These are phyloP conservation scores for Hypercompe scribonia DNA, from an alignment of 2,888 invertebrate genomes.

Conservation along the genomic window DNA sequence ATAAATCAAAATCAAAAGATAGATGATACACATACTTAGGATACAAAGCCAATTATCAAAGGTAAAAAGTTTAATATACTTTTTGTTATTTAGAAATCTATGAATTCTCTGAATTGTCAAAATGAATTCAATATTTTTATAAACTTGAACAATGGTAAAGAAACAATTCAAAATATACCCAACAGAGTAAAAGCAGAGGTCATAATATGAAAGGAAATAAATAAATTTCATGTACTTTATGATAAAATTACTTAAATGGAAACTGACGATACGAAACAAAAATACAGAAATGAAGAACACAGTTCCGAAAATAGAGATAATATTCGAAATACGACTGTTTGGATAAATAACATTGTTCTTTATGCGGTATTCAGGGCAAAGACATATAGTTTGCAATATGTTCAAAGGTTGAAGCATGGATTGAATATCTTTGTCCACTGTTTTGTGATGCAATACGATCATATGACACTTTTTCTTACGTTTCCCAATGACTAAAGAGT, in stretches of 20 bases:
- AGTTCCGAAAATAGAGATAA: background rate
- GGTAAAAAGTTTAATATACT: background rate
- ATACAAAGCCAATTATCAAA: conserved; percentile 10
- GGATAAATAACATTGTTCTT: background rate
- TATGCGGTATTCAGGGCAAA: background rate
- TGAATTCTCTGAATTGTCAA: conserved; percentile 23
- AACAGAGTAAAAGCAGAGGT: background rate
- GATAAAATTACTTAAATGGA: background rate
- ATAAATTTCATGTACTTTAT: background rate
- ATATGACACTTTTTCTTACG: background rate
- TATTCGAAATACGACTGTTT: background rate
- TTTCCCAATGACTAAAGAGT: background rate
- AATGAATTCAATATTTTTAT: conserved; percentile 21
- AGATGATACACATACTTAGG: background rate
- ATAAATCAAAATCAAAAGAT: background rate
- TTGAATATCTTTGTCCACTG: background rate
- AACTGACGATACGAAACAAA: background rate
- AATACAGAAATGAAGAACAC: background rate
- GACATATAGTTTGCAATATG: background rate
- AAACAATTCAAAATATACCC: background rate
- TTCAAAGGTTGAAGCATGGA: background rate
- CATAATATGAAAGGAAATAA: background rate
- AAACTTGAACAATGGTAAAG: background rate
- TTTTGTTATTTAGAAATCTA: conserved; percentile 15
- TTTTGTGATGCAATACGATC: background rate